Conservation (phyloP, 2,797 vertebrate species). For the Parauchenoglanis ngamensis region DNA sequence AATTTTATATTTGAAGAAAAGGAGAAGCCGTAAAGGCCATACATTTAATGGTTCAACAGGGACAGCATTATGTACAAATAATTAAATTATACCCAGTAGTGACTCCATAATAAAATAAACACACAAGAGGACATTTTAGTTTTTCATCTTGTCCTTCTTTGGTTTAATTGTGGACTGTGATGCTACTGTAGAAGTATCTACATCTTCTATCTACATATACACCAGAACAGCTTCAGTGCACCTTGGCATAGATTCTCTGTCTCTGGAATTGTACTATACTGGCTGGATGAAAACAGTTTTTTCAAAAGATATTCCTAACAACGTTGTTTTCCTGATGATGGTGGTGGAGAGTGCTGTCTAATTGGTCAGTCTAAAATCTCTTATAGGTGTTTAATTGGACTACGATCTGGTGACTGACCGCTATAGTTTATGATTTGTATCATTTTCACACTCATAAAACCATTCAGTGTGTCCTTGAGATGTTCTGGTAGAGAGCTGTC, state of each 20-base stretch:
- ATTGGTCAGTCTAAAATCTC: background rate
- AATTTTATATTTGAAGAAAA: background rate
- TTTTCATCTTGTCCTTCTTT: background rate
- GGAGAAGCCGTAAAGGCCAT: background rate
- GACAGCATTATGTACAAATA: background rate
- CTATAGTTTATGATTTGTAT: background rate
- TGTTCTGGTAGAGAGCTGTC: background rate
- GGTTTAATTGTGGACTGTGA: background rate
- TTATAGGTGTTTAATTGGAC: background rate
- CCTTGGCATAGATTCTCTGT: background rate
- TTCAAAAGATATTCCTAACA: background rate
- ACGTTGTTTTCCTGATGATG: background rate
- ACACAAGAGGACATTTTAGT: background rate
- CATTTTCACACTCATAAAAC: background rate
- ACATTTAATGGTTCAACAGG: background rate
- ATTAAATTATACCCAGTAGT: background rate
- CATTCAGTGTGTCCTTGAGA: too few relatives aligned
- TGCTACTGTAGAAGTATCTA: background rate
- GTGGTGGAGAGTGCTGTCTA: background rate
- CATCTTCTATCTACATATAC: background rate
- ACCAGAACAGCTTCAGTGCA: background rate
- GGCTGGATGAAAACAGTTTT: background rate
- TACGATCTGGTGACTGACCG: background rate
- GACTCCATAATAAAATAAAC: background rate
- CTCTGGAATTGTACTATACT: background rate